Conservation (phyloP, 2,888 invertebrate species). For the Oasisia sp. region DNA sequence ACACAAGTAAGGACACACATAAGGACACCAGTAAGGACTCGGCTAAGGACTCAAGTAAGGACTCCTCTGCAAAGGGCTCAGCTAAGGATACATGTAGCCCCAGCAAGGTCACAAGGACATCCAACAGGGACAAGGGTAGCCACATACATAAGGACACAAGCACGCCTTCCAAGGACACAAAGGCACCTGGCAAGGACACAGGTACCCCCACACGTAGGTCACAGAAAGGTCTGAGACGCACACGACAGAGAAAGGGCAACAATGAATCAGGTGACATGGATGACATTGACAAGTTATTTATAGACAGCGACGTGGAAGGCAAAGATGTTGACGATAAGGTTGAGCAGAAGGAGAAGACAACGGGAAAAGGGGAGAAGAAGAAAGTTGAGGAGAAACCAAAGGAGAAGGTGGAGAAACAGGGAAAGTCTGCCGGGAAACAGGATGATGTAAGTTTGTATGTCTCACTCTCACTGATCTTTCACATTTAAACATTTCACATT, state of each 20-base stretch:
- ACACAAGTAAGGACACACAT: no score
- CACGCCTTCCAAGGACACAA: neutral
- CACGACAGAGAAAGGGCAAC: neutral
- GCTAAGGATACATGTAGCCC: no score
- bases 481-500: neutral
- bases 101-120: neutral
- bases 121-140: neutral
- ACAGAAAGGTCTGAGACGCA: neutral
- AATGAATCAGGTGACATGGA: neutral
- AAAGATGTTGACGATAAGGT: slow-evolving; percentile 26
- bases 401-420: slow-evolving; percentile 19
- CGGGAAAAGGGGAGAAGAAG: slow-evolving; percentile 26
- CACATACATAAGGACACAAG: slow-evolving; percentile 18
- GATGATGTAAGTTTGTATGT: neutral
- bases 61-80: no score
- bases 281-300: slow-evolving; percentile 23
- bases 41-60: no score
- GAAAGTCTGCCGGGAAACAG: neutral
- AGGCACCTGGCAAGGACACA: neutral
- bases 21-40: no score
- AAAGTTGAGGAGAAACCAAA: slow-evolving; percentile 25
- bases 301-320: slow-evolving; percentile 19
- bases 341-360: slow-evolving; percentile 18
- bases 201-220: neutral
- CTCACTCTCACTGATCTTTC: neutral